A percentile compares a stretch with the other conserved stretches of the same genome.
These are phyloP conservation scores for Vombatus ursinus DNA, from an alignment of 2,113 vertebrate genomes.

Conservation along the genomic window DNA sequence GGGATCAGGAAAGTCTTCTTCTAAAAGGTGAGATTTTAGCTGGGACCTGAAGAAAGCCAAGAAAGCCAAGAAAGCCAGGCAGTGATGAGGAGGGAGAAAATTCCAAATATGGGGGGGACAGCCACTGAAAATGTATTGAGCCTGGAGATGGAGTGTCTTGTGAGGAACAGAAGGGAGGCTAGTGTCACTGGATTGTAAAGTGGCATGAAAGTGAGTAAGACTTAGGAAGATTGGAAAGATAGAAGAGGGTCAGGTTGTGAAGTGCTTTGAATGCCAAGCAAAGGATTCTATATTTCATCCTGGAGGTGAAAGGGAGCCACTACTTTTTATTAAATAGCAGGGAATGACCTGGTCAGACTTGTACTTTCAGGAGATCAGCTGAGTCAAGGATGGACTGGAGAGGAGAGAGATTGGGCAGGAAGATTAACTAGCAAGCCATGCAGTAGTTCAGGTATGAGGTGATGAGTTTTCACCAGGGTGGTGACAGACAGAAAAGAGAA, in stretches of 20 bases:
- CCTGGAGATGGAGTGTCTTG: too few relatives aligned
- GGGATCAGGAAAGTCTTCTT: not conserved
- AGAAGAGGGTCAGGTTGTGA: not conserved
- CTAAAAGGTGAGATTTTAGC: not conserved
- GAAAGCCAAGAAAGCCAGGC: not conserved
- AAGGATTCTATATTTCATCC: not conserved
- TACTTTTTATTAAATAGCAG: not conserved
- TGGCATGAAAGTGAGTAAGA: not conserved
- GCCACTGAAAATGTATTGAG: not conserved
- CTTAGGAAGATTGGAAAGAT: not conserved
- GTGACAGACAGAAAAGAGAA: not conserved
- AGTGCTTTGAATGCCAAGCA: not conserved
- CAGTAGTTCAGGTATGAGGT: not conserved
- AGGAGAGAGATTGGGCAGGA: not conserved
- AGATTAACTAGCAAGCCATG: too few relatives aligned
- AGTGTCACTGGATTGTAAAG: not conserved
- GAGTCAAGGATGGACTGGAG: not conserved
- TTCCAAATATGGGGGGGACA: not conserved
- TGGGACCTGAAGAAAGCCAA: not conserved
- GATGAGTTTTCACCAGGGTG: not conserved
- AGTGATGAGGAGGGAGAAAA: not conserved
- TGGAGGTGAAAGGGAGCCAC: not conserved
- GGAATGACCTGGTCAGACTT: not conserved
- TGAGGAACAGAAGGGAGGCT: too few relatives aligned
- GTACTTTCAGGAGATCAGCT: not conserved